Evolutionary conservation across 1,140 invertebrate genomes (phyloP), one percentile per base, ranked within the genome.

Genomic region (Drosophila grimshawi): DNA sequence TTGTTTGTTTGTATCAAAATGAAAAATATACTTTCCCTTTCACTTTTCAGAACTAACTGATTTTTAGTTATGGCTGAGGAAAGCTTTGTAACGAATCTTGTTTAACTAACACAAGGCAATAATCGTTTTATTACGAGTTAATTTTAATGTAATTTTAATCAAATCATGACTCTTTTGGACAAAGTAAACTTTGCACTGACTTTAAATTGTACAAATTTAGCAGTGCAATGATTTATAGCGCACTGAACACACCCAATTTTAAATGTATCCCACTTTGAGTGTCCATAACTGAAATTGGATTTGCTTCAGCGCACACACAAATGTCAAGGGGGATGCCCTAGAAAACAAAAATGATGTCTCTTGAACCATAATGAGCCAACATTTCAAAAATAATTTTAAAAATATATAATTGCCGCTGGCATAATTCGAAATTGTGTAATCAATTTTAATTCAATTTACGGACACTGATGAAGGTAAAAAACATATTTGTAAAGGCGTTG

Each of bases 341-440:
- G 32, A 19, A 30, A 4, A 52, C 43, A 39, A 48, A 56, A 70
- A 19, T 46, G 37, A 27, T 51, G 37, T 70, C 27, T 52, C 41
- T 49, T 49, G 37, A 43, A 32, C 46, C 11, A 52, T 55, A 52
- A 53, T 3, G 10, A 43, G 39, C 19, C 19, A 19, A 19, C 19
- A 19, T 19, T 45, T 51, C 46, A 71, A 70, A 35, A 60, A 37
- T 59, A 52, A 51, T 66, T 51, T 32, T 55, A 77, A 71, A 67
- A 63, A 62, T 51, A 64, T 19, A 57, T 60, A 7, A 46, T 60
- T 48, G 43, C 57, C 43, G 0, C 43, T 19, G 41, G 43, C 32
- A 49, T 30, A 30, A 78, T 66, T 56, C 43, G 43, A 78, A 83
- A 88, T 80, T 89, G 77, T 74, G 52, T 74, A 80, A 85, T 83